phyloP scores from a whole-genome alignment of 2,888 invertebrate genomes.

The Tetragonula carbonaria region DNA sequence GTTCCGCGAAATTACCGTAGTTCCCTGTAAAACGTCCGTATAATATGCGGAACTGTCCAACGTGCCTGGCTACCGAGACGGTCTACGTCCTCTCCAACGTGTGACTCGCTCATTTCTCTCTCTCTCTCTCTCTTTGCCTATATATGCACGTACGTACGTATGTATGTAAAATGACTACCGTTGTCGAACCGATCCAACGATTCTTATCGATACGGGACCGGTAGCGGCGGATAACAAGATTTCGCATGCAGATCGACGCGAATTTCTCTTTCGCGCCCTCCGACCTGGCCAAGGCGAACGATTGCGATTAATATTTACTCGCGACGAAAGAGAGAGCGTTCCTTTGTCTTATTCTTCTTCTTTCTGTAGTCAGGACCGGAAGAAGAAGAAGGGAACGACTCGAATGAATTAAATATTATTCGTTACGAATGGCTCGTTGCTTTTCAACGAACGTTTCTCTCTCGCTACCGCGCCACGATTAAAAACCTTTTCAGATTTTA shows the following conservation, averaged over 20 bases:
- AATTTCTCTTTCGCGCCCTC: slow-evolving; percentile 7
- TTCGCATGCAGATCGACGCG: slow-evolving; percentile 16
- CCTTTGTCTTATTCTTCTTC: not conserved
- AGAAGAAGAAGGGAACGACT: not conserved
- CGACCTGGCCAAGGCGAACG: too few relatives aligned
- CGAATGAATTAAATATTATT: slow-evolving; percentile 52
- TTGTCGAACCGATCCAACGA: slow-evolving; percentile 9
- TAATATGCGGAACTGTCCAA: slow-evolving; percentile 36
- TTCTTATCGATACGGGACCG: slow-evolving; percentile 32
- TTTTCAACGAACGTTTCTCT: slow-evolving; percentile 26
- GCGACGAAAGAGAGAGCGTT: not conserved
- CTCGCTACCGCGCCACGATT: slow-evolving; percentile 30
- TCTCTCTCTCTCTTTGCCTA: too few relatives aligned
- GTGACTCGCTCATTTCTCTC: not conserved
- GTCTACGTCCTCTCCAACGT: not conserved
- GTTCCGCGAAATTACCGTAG: slow-evolving; percentile 68
- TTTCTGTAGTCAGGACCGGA: not conserved
- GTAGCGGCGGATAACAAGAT: slow-evolving; percentile 22
- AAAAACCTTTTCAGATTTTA: slow-evolving; percentile 53
- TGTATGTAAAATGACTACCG: not conserved
- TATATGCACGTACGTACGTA: too few relatives aligned
- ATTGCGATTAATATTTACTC: slow-evolving; percentile 22
- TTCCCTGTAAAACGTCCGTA: slow-evolving; percentile 60
- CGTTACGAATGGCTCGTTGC: slow-evolving; percentile 27
- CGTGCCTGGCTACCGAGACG: not conserved